Evolutionary conservation across 2,113 vertebrate genomes (phyloP).

Genomic region (Sylvicapra grimmia): DNA sequence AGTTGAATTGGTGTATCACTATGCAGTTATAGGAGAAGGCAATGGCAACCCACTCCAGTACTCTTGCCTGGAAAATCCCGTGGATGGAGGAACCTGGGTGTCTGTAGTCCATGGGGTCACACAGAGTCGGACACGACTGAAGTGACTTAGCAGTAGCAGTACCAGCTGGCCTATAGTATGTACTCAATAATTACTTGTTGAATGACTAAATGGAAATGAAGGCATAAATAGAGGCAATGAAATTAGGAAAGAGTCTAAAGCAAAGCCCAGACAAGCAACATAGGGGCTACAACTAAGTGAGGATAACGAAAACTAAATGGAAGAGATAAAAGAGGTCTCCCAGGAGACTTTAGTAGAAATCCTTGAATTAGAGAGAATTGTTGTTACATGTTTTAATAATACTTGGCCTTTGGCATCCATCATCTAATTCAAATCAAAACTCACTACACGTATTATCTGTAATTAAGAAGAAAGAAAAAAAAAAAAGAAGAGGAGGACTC

Average conservation of each 20-base stretch:
- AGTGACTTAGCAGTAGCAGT: too few relatives aligned
- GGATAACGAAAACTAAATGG: not conserved
- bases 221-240: not conserved
- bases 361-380: not conserved
- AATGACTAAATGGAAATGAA: not conserved
- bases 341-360: not conserved
- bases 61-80: too few relatives aligned
- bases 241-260: not conserved
- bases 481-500: constrained; percentile 46
- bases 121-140: too few relatives aligned
- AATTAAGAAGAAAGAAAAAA: constrained; percentile 43
- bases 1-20: too few relatives aligned
- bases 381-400: not conserved
- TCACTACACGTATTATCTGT: not conserved
- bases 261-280: not conserved
- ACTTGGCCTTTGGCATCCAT: not conserved
- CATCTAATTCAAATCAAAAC: not conserved
- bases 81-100: too few relatives aligned
- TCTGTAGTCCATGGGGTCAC: too few relatives aligned
- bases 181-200: not conserved
- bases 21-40: too few relatives aligned
- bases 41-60: too few relatives aligned
- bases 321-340: not conserved
- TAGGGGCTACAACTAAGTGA: not conserved
- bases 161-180: not conserved